Evolutionary conservation across 2,888 invertebrate genomes (phyloP).

Genomic region (Kuschelorhynchus macadamiae): DNA sequence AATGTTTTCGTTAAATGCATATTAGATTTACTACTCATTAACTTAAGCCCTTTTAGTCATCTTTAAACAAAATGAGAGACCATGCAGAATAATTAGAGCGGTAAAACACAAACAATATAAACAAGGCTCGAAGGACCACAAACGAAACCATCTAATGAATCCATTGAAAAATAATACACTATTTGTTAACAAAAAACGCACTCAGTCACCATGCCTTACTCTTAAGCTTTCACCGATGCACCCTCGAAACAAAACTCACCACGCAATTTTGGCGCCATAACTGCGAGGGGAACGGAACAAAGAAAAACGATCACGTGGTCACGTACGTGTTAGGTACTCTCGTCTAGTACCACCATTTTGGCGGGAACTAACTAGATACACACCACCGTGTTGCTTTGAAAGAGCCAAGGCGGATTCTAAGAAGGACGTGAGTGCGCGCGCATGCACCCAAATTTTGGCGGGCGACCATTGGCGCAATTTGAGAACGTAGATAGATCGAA

Average conservation of each 20-base stretch:
- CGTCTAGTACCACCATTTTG: conserved; percentile 45
- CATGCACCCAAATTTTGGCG: conserved; percentile 27
- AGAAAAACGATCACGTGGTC: conserved; percentile 21
- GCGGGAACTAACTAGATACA: conserved; percentile 39
- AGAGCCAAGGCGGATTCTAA: conserved; percentile 25
- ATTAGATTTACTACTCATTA: too few species aligned
- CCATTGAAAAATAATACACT: too few species aligned
- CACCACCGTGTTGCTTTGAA: background rate
- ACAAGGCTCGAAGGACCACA: too few species aligned
- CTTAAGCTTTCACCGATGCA: too few species aligned
- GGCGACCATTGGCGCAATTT: conserved; percentile 34
- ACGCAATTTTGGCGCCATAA: conserved; percentile 18
- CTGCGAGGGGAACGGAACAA: background rate
- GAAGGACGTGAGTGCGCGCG: conserved; percentile 29
- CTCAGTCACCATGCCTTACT: too few species aligned
- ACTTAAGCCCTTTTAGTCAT: too few species aligned
- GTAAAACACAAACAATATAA: too few species aligned
- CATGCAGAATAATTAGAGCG: too few species aligned
- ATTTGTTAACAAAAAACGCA: too few species aligned
- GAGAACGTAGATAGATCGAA: conserved; percentile 7
- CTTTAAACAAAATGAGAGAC: too few species aligned
- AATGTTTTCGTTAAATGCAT: too few species aligned
- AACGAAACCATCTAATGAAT: too few species aligned
- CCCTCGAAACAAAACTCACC: conserved; percentile 7
- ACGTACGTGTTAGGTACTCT: conserved; percentile 7